Percentiles rank a stretch among this genome's conserved stretches.
Conservation (phyloP, 2,888 invertebrate genomes). For the Ennomos quercinarius region DNA sequence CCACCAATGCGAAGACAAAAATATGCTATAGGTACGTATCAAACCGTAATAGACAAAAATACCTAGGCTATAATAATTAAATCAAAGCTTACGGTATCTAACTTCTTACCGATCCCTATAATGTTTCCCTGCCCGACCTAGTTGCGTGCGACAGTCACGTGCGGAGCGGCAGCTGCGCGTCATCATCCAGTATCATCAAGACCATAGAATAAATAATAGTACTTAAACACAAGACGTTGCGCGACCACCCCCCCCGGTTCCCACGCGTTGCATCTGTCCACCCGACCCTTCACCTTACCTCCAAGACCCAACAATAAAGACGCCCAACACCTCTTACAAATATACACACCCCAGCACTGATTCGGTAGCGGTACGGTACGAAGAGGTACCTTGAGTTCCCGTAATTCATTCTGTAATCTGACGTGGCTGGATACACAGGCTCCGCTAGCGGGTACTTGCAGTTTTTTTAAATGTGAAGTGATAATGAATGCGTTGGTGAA, state of each 20-base stretch:
- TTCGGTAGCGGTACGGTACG: slow-evolving; percentile 41
- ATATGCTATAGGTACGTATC: too few species aligned
- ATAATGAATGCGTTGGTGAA: slow-evolving; percentile 53
- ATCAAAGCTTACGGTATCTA: too few species aligned
- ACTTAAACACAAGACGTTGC: too few species aligned
- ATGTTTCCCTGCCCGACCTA: too few species aligned
- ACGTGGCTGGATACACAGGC: slow-evolving; percentile 34
- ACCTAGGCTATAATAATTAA: too few species aligned
- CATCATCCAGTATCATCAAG: too few species aligned
- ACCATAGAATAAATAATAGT: too few species aligned
- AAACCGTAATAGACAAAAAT: too few species aligned
- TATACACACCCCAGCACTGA: slow-evolving; percentile 54
- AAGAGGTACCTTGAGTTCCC: slow-evolving; percentile 40
- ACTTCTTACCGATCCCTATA: too few species aligned
- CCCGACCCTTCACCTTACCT: slow-evolving; percentile 53
- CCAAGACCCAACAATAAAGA: slow-evolving; percentile 37
- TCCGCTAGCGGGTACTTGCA: slow-evolving; percentile 1
- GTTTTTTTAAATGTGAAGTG: slow-evolving; percentile 23
- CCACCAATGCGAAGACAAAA: too few species aligned
- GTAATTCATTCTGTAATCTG: slow-evolving; percentile 60
- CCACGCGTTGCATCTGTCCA: slow-evolving; percentile 65
- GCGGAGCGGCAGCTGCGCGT: slow-evolving; percentile 14
- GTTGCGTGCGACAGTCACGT: neutral
- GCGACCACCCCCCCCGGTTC: slow-evolving; percentile 55
- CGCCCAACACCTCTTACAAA: slow-evolving; percentile 55